A percentile compares a stretch with the other conserved stretches of the same genome.
These are phyloP conservation scores for Pantala flavescens DNA, from an alignment of 1,140 invertebrate species.

Conservation along the genomic window DNA sequence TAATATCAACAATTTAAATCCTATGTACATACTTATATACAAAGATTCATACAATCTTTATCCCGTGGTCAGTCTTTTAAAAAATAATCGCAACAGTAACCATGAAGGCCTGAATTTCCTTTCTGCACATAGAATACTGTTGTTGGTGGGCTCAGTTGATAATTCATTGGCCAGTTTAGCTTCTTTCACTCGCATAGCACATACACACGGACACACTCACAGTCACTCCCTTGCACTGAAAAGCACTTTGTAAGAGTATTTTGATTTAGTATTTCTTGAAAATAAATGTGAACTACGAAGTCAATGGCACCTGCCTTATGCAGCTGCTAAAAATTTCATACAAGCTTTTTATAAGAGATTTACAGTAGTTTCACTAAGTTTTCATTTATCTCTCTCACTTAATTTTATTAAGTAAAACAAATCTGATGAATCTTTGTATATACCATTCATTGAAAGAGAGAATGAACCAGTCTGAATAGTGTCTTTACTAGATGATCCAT, in stretches of 20 bases:
- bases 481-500: too few species aligned
- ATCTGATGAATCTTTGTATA: too few species aligned
- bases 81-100: slow-evolving; percentile 7
- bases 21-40: slow-evolving; percentile 8
- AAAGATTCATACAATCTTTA: not conserved
- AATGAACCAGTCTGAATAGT: too few species aligned
- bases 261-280: slow-evolving; percentile 10
- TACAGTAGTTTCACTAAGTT: slow-evolving; percentile 6
- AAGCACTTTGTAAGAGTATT: slow-evolving; percentile 2
- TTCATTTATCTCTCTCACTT: not conserved
- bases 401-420: too few species aligned
- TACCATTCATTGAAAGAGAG: too few species aligned
- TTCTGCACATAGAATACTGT: slow-evolving; percentile 7
- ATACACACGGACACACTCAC: not conserved
- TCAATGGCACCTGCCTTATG: slow-evolving; percentile 4
- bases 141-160: not conserved
- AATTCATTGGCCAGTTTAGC: slow-evolving; percentile 5
- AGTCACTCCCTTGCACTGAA: not conserved
- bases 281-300: slow-evolving; percentile 2
- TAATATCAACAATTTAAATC: slow-evolving; percentile 5
- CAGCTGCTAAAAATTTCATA: slow-evolving; percentile 3
- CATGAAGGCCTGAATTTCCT: slow-evolving; percentile 3
- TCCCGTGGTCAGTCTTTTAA: slow-evolving; percentile 5
- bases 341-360: not conserved
- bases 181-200: not conserved